phyloP scores from a whole-genome alignment of 1,140 invertebrate genomes.

The Aporrectodea caliginosa region DNA sequence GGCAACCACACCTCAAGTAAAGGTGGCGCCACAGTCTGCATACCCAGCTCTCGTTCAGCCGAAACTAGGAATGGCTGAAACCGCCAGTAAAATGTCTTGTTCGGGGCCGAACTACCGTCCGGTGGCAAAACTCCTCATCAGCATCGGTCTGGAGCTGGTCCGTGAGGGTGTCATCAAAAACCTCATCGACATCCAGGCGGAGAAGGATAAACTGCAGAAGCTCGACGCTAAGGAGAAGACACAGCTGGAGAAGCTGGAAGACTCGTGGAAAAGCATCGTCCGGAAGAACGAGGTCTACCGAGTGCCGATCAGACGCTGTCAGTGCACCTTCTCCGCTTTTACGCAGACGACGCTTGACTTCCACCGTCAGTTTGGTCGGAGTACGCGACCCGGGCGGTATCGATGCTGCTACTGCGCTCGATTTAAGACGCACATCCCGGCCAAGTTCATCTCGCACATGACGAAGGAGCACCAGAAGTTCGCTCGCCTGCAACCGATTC shows the following conservation, averaged over 20 bases:
- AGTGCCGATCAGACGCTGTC: background rate
- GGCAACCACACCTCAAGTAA: too few relatives aligned
- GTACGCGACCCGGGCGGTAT: background rate
- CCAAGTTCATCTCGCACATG: background rate
- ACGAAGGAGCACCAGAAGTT: background rate
- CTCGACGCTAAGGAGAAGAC: constrained; percentile 2
- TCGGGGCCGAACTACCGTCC: background rate
- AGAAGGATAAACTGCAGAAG: background rate
- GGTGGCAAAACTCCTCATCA: constrained; percentile 7
- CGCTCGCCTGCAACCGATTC: background rate
- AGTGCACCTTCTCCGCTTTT: background rate
- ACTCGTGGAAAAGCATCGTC: background rate
- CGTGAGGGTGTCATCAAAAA: background rate
- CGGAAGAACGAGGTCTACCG: background rate
- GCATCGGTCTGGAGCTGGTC: constrained; percentile 1
- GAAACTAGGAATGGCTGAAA: background rate
- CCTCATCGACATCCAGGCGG: background rate
- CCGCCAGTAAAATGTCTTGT: background rate
- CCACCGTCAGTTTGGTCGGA: constrained; percentile 2
- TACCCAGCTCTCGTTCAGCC: too few relatives aligned
- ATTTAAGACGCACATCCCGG: constrained; percentile 10
- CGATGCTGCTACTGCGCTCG: background rate
- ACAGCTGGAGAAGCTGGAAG: background rate
- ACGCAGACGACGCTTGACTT: background rate
- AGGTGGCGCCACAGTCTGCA: too few relatives aligned